phyloP scores from a whole-genome alignment of 2,113 vertebrate species.

The Dromiciops gliroides region DNA sequence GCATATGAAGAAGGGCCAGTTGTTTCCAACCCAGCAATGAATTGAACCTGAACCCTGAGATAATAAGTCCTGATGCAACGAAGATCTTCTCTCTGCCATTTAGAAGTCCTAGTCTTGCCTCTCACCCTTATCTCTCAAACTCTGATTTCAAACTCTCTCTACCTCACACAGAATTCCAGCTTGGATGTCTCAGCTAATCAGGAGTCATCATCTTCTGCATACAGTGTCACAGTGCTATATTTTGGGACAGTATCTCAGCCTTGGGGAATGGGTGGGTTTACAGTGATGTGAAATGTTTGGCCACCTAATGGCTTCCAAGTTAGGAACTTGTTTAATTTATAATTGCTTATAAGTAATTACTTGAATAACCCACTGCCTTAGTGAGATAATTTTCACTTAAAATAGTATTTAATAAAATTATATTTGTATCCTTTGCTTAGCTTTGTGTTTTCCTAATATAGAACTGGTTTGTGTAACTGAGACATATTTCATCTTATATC shows the following conservation, averaged over 20 bases:
- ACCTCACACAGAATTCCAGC: neutral
- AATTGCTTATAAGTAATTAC: neutral
- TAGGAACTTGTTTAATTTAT: neutral
- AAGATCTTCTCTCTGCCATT: neutral
- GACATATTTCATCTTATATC: neutral
- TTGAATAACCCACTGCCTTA: neutral
- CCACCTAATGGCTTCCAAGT: neutral
- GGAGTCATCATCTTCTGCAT: neutral
- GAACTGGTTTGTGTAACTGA: neutral
- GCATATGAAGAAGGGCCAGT: neutral
- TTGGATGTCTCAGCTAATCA: neutral
- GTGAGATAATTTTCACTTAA: neutral
- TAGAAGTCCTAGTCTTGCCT: neutral
- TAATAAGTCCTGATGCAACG: too few species aligned
- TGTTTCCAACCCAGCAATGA: neutral
- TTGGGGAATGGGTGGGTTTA: neutral
- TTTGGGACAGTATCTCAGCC: neutral
- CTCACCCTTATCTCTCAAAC: neutral
- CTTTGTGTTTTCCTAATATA: neutral
- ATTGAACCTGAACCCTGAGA: neutral
- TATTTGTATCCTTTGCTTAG: neutral
- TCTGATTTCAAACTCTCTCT: neutral
- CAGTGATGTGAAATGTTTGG: neutral
- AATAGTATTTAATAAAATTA: neutral
- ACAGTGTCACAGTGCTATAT: neutral